phyloP scores from a whole-genome alignment of 2,797 vertebrate genomes.

The Acropternis orthonyx region DNA sequence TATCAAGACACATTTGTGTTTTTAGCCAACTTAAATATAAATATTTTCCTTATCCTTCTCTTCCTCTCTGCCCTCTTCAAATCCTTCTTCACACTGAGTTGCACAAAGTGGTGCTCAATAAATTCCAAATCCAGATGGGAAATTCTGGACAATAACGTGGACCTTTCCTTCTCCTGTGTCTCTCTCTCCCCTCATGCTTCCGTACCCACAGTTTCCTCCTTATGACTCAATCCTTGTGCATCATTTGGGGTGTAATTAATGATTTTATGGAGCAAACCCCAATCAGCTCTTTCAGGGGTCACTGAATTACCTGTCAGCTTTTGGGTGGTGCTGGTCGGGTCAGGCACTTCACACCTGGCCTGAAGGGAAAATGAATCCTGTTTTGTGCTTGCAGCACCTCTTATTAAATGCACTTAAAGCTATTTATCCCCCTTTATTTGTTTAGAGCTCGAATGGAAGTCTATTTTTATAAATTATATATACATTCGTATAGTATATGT shows the following conservation, averaged over 20 bases:
- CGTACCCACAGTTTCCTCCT: background rate
- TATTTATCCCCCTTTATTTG: background rate
- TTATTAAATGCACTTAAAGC: background rate
- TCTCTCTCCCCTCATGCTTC: background rate
- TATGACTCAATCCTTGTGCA: background rate
- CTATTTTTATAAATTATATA: background rate
- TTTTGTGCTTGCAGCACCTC: background rate
- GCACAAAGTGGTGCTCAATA: background rate
- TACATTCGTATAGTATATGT: background rate
- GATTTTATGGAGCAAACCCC: background rate
- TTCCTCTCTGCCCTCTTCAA: background rate
- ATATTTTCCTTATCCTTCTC: background rate
- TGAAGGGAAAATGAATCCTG: background rate
- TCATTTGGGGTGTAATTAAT: background rate
- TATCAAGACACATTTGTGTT: background rate
- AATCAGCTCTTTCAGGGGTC: background rate
- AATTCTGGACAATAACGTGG: background rate
- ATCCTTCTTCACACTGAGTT: background rate
- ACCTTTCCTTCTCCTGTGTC: background rate
- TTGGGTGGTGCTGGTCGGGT: background rate
- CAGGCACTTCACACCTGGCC: background rate
- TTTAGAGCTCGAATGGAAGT: background rate
- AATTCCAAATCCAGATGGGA: background rate
- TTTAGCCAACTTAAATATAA: background rate
- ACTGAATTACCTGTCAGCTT: background rate